phyloP scores from a whole-genome alignment of 2,797 vertebrate genomes.

The Coccyzus lansbergi region DNA sequence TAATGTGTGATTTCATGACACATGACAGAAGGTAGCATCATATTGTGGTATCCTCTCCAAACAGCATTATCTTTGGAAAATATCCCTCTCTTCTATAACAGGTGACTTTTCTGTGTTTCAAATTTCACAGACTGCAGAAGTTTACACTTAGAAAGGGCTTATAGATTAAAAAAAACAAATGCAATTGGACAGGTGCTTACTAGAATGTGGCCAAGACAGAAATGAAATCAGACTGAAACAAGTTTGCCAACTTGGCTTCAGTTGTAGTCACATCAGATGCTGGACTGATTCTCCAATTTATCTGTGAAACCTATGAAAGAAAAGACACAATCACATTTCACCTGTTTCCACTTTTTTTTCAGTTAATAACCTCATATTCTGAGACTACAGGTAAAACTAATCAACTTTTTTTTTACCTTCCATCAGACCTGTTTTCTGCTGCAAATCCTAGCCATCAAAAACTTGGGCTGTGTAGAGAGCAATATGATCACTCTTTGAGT shows the following conservation, averaged over 20 bases:
- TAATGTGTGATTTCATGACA: neutral
- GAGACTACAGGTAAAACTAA: neutral
- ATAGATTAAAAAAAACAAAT: neutral
- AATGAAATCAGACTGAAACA: slow-evolving; percentile 66
- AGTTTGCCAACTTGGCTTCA: slow-evolving; percentile 54
- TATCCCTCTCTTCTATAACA: neutral
- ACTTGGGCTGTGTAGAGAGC: neutral
- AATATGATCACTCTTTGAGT: neutral
- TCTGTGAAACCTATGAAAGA: slow-evolving; percentile 46
- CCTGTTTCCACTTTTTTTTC: fast-evolving
- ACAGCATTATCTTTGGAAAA: neutral
- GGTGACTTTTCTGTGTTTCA: neutral
- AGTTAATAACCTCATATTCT: neutral
- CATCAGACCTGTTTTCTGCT: neutral
- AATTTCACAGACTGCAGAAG: neutral
- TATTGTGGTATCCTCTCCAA: neutral
- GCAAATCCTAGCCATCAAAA: neutral
- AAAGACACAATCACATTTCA: neutral
- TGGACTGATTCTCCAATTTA: neutral
- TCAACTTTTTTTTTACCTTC: neutral
- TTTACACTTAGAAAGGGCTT: neutral
- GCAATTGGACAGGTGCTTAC: slow-evolving; percentile 2
- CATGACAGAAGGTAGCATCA: neutral
- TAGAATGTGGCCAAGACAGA: slow-evolving; percentile 54
- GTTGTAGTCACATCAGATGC: slow-evolving; percentile 35